Conservation (phyloP, 2,888 invertebrate genomes). For the Phasia obesa region DNA sequence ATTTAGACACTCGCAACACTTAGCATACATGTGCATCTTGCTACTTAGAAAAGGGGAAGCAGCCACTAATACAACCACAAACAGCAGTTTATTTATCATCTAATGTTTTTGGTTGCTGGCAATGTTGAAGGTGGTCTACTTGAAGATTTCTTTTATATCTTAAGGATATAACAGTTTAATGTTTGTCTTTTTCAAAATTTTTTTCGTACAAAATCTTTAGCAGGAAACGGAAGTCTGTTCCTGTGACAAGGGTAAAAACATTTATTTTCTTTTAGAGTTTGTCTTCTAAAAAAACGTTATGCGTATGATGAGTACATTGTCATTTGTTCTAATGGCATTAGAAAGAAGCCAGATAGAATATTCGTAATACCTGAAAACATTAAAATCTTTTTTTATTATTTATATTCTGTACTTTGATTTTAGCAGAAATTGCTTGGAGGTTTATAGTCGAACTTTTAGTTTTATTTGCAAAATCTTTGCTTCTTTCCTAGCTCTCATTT, state of each 20-base stretch:
- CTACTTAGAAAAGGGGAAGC: not conserved
- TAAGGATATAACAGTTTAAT: conserved; percentile 71
- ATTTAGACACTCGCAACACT: conserved; percentile 11
- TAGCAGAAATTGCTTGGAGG: not conserved
- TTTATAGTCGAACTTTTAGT: not conserved
- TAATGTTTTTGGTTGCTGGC: conserved; percentile 13
- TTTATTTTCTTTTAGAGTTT: conserved; percentile 23
- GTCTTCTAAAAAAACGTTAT: conserved; percentile 8
- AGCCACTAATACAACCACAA: not conserved
- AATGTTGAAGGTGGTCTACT: not conserved
- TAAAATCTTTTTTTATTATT: not conserved
- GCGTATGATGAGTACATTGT: conserved; percentile 22
- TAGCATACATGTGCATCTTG: conserved; percentile 38
- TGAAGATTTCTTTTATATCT: conserved; percentile 40
- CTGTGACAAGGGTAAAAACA: conserved; percentile 62
- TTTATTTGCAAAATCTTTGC: too few relatives aligned
- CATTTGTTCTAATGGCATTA: conserved; percentile 49
- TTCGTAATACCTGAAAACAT: conserved; percentile 7
- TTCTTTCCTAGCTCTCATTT: not conserved
- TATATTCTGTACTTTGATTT: too few relatives aligned
- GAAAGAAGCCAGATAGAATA: conserved; percentile 19
- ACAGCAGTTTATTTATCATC: conserved; percentile 50
- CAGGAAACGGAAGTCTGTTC: conserved; percentile 69
- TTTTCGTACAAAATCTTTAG: conserved; percentile 23
- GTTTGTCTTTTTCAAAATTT: conserved; percentile 13